Percentiles rank a stretch among this genome's conserved stretches.
Conservation (phyloP, 2,888 invertebrate species). For the Catocala sponsa region DNA sequence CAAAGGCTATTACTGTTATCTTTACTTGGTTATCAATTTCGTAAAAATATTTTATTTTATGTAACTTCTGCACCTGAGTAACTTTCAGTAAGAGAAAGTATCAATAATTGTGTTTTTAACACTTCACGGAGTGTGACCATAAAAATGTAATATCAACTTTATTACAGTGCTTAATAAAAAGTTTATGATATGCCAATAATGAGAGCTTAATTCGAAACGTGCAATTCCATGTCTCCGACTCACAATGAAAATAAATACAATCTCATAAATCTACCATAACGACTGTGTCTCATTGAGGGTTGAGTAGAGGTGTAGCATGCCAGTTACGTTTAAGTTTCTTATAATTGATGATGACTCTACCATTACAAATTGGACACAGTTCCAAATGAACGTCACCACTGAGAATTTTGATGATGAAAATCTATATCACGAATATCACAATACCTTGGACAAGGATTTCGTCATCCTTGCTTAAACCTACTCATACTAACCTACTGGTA, state of each 20-base stretch:
- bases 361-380: too few species aligned
- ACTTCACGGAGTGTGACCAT: constrained; percentile 12
- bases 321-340: not conserved
- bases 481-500: too few species aligned
- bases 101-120: constrained; percentile 23
- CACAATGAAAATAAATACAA: too few species aligned
- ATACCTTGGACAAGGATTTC: too few species aligned
- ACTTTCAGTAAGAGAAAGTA: constrained; percentile 39
- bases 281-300: not conserved
- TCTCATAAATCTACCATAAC: not conserved
- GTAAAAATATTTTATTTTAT: constrained; percentile 24
- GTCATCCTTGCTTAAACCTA: too few species aligned
- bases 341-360: too few species aligned
- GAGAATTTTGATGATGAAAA: too few species aligned
- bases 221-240: too few species aligned
- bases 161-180: constrained; percentile 8
- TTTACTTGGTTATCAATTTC: constrained; percentile 19
- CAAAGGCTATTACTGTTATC: too few species aligned
- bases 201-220: not conserved
- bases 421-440: too few species aligned
- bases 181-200: constrained; percentile 14
- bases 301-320: too few species aligned
- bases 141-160: constrained; percentile 13
- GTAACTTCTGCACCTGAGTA: constrained; percentile 26
- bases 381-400: too few species aligned